phyloP scores from a whole-genome alignment of 2,888 invertebrate genomes.

The Tipula vernalis region DNA sequence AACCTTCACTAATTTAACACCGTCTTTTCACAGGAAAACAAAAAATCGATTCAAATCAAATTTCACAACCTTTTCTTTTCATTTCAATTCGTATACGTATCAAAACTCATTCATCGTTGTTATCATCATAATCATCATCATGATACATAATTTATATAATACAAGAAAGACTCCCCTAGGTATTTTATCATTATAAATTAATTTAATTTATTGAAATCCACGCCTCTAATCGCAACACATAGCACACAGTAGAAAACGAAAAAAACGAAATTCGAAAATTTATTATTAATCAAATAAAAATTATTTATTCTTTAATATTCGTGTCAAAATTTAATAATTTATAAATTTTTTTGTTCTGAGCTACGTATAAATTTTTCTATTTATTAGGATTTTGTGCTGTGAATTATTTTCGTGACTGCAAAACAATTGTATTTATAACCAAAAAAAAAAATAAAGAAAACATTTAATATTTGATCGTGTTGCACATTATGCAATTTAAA shows the following conservation, averaged over 20 bases:
- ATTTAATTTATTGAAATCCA: not conserved
- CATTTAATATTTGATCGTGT: not conserved
- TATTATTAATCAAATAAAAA: not conserved
- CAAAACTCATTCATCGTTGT: not conserved
- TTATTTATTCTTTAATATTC: not conserved
- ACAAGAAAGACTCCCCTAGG: not conserved
- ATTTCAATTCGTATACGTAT: not conserved
- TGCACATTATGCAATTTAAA: not conserved
- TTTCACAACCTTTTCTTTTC: not conserved
- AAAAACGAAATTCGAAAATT: not conserved
- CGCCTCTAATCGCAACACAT: not conserved
- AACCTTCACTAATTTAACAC: too few relatives aligned
- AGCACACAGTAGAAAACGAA: not conserved
- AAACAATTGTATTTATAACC: not conserved
- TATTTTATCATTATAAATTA: constrained; percentile 4
- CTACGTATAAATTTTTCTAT: not conserved
- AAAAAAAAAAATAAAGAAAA: not conserved
- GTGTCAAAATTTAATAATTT: not conserved
- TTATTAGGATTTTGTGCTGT: not conserved
- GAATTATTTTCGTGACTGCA: not conserved
- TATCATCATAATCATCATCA: not conserved
- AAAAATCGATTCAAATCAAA: not conserved
- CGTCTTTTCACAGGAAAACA: not conserved
- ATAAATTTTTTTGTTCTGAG: not conserved
- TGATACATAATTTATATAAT: not conserved